These are phyloP conservation scores for Craseonycteris thonglongyai DNA, from an alignment of 2,113 vertebrate genomes.

Conservation along the genomic window DNA sequence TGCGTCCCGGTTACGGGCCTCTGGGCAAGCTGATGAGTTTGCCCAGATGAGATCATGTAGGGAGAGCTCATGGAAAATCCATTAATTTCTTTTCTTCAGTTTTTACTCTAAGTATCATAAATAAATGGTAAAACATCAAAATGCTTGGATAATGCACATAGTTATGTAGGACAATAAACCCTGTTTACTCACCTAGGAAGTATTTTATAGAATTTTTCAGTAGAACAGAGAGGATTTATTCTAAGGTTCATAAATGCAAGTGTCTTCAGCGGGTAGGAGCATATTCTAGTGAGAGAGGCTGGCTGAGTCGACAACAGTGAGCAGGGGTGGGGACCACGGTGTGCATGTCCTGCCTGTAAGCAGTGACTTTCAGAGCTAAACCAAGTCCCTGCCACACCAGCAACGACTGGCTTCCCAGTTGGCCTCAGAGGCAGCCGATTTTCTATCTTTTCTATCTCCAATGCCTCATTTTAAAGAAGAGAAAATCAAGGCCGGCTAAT, in stretches of 20 bases:
- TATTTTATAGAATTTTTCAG: neutral
- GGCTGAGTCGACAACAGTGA: no score
- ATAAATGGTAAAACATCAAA: neutral
- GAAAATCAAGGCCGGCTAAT: neutral
- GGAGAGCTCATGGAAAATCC: neutral
- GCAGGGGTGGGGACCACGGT: neutral
- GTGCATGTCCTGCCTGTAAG: neutral
- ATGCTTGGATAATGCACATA: neutral
- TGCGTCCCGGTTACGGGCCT: neutral
- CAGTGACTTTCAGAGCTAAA: neutral
- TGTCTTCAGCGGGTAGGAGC: neutral
- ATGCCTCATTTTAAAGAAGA: neutral
- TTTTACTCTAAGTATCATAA: neutral
- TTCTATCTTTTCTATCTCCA: neutral
- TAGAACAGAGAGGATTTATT: neutral
- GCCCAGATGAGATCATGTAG: neutral
- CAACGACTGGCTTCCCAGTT: neutral
- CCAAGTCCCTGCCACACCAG: neutral
- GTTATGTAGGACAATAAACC: neutral
- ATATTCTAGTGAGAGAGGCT: rapidly evolving
- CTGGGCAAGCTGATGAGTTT: neutral
- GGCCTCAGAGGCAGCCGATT: neutral
- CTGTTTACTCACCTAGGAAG: neutral
- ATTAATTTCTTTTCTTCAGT: neutral
- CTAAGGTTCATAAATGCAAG: neutral